phyloP scores from a whole-genome alignment of 2,797 vertebrate genomes.

The Pterois miles region DNA sequence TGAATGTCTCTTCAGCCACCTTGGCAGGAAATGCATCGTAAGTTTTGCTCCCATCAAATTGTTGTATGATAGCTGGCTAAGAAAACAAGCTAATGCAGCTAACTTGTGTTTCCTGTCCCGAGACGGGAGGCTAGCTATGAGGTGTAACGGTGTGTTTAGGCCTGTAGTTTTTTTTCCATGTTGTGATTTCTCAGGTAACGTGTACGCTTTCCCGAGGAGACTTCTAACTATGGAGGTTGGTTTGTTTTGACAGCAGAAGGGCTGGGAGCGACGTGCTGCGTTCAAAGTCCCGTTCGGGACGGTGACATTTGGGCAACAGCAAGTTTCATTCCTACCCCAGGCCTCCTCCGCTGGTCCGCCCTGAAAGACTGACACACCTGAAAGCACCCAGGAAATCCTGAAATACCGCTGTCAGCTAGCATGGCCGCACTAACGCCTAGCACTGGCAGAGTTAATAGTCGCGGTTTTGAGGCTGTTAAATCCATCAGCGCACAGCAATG shows the following conservation, averaged over 20 bases:
- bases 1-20: conserved; percentile 88
- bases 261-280: not conserved
- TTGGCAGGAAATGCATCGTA: conserved; percentile 96
- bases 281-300: not conserved
- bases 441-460: not conserved
- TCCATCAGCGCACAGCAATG: conserved; percentile 51
- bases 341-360: conserved; percentile 20
- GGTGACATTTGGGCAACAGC: conserved; percentile 29
- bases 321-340: conserved; percentile 38
- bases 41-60: conserved; percentile 76
- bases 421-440: not conserved
- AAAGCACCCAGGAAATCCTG: conserved; percentile 30
- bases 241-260: conserved; percentile 60
- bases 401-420: conserved; percentile 14
- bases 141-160: conserved; percentile 37
- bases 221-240: not conserved
- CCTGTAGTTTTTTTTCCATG: conserved; percentile 18
- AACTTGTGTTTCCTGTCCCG: conserved; percentile 48
- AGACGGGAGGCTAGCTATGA: not conserved
- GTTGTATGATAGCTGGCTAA: conserved; percentile 40
- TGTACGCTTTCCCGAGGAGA: not conserved
- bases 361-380: conserved; percentile 55
- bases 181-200: conserved; percentile 2
- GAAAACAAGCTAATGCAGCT: conserved; percentile 57
- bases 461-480: conserved; percentile 54